Evolutionary conservation across 2,113 vertebrate species (phyloP).

Genomic region (Ceratotherium simum): DNA sequence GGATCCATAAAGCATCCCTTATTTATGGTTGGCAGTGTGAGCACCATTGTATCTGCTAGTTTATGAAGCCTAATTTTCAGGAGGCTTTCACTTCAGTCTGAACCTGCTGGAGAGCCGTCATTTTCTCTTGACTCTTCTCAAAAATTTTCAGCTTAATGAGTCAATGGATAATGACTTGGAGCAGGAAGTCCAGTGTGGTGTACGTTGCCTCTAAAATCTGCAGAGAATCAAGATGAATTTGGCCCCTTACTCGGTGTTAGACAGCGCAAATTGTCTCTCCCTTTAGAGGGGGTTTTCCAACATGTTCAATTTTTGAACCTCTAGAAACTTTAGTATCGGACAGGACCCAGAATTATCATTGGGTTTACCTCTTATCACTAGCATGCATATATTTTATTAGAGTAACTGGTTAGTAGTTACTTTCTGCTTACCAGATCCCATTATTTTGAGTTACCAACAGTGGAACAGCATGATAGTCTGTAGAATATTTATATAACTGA

Average conservation of each 20-base stretch:
- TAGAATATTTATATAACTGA: background rate
- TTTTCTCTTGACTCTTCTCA: background rate
- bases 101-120: background rate
- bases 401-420: background rate
- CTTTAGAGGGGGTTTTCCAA: background rate
- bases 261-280: background rate
- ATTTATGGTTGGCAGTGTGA: background rate
- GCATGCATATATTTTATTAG: background rate
- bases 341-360: background rate
- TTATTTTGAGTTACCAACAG: background rate
- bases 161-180: background rate
- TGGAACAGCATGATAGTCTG: background rate
- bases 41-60: no score
- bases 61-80: background rate
- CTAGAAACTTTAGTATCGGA: background rate
- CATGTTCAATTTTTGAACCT: background rate
- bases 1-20: background rate
- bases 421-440: background rate
- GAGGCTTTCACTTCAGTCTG: background rate
- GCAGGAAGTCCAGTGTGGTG: background rate
- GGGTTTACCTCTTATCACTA: background rate
- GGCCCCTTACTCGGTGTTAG: background rate
- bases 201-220: background rate
- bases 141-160: background rate
- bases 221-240: background rate